Evolutionary conservation across 2,113 vertebrate species (phyloP).

Genomic region (Nesogale talazaci): DNA sequence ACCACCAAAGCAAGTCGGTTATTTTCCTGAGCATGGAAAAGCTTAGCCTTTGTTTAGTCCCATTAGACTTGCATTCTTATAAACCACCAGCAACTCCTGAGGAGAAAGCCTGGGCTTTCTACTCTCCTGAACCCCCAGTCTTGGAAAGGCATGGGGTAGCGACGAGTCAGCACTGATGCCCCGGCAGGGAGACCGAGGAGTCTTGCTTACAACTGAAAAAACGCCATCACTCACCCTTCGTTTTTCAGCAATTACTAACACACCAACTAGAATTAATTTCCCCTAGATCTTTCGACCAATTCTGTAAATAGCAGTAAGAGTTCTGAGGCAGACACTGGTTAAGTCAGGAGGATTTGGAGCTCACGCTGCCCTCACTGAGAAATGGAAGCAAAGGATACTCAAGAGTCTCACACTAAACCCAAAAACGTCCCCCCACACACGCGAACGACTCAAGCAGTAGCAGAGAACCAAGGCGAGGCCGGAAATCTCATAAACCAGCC

Average conservation of each 20-base stretch:
- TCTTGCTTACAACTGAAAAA: conserved; percentile 50
- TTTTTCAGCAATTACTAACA: conserved; percentile 38
- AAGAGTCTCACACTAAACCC: background rate
- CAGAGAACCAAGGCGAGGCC: conserved; percentile 4
- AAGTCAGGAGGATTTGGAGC: background rate
- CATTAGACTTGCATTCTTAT: conserved; percentile 35
- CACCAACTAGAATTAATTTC: conserved; percentile 21
- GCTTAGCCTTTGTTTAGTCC: background rate
- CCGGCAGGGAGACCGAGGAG: background rate
- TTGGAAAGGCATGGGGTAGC: too few relatives aligned
- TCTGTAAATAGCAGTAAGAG: conserved; percentile 21
- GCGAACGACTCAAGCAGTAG: background rate
- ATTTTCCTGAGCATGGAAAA: background rate
- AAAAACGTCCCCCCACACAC: background rate
- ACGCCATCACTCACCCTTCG: background rate
- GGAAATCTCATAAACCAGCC: background rate
- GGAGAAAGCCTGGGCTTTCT: too few relatives aligned
- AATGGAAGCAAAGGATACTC: background rate
- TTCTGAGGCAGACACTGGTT: background rate
- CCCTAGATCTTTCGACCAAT: conserved; percentile 13
- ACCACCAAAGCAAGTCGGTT: conserved; percentile 28
- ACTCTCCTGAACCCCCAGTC: too few relatives aligned
- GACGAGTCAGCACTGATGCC: too few relatives aligned
- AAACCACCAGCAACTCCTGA: background rate
- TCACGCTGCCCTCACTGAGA: background rate